phyloP scores from a whole-genome alignment of 2,113 vertebrate species.

The Pleuronectes platessa region DNA sequence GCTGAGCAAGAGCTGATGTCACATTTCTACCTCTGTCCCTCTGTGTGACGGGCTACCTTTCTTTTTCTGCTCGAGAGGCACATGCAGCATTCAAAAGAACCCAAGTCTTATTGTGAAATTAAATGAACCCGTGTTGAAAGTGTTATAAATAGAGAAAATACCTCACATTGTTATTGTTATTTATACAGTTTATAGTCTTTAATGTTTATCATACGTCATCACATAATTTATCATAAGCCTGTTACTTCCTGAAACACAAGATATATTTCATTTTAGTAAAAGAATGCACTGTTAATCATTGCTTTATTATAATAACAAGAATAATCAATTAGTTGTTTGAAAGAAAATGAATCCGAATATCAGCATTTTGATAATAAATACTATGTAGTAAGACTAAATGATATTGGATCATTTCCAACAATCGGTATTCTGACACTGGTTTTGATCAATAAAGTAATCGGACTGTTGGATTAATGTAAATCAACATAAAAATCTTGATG shows the following conservation, averaged over 20 bases:
- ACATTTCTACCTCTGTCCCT: conserved; percentile 10
- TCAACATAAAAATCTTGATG: too few species aligned
- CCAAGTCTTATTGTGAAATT: neutral
- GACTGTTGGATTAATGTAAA: too few species aligned
- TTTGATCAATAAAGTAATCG: too few species aligned
- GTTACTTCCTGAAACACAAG: neutral
- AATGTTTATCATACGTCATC: neutral
- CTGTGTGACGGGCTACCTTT: neutral
- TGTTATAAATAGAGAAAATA: neutral
- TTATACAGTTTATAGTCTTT: neutral
- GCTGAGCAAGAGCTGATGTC: conserved; percentile 51
- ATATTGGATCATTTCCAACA: neutral
- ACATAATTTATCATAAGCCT: neutral
- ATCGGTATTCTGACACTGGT: neutral
- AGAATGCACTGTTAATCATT: neutral
- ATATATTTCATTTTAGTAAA: too few species aligned
- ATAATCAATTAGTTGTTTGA: neutral
- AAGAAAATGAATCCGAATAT: neutral
- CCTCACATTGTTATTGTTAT: neutral
- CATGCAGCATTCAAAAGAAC: neutral
- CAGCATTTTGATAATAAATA: neutral
- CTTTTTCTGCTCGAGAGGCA: neutral
- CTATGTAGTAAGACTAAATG: too few species aligned
- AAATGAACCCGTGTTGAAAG: neutral
- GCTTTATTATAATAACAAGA: neutral